A percentile compares a stretch with the other conserved stretches of the same genome.
These are phyloP conservation scores for Theretra japonica DNA, from an alignment of 2,888 invertebrate species.

Conservation along the genomic window DNA sequence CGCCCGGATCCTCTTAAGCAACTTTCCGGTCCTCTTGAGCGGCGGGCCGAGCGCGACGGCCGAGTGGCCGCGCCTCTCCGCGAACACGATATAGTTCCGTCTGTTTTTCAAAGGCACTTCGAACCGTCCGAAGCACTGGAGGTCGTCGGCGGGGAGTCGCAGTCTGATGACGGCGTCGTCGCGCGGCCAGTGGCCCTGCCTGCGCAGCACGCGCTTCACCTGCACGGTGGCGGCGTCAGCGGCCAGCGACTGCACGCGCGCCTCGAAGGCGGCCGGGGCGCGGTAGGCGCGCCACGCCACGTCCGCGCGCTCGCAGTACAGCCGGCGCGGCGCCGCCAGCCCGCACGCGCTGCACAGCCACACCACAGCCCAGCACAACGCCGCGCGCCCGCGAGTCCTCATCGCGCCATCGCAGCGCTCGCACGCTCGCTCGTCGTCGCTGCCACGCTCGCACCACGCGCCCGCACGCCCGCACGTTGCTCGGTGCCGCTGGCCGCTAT, in stretches of 20 bases:
- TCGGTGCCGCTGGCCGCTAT: conserved; percentile 46
- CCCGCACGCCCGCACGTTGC: conserved; percentile 37
- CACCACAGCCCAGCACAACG: conserved; percentile 78
- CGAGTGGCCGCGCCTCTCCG: conserved; percentile 75
- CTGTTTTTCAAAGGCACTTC: conserved; percentile 78
- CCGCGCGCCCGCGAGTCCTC: conserved; percentile 80
- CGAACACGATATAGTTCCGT: conserved; percentile 80
- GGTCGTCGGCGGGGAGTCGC: conserved; percentile 62
- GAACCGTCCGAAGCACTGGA: conserved; percentile 75
- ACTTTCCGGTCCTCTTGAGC: conserved; percentile 71
- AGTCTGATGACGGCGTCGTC: conserved; percentile 72
- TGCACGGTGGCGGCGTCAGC: conserved; percentile 75
- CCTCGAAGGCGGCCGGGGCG: conserved; percentile 81
- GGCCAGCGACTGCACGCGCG: conserved; percentile 76
- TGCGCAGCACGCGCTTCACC: conserved; percentile 72
- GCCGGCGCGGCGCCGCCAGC: conserved; percentile 70
- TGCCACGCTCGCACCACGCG: conserved; percentile 42
- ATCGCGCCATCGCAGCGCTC: conserved; percentile 81
- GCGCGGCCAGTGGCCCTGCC: conserved; percentile 76
- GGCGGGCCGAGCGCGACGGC: conserved; percentile 80
- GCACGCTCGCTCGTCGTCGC: conserved; percentile 46
- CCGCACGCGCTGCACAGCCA: conserved; percentile 64
- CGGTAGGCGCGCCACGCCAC: conserved; percentile 82
- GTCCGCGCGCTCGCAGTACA: conserved; percentile 82
- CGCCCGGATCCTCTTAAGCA: conserved; percentile 76